Percentiles rank a stretch among this genome's conserved stretches.
Conservation (phyloP, 2,113 vertebrate genomes). For the Tautogolabrus adspersus region DNA sequence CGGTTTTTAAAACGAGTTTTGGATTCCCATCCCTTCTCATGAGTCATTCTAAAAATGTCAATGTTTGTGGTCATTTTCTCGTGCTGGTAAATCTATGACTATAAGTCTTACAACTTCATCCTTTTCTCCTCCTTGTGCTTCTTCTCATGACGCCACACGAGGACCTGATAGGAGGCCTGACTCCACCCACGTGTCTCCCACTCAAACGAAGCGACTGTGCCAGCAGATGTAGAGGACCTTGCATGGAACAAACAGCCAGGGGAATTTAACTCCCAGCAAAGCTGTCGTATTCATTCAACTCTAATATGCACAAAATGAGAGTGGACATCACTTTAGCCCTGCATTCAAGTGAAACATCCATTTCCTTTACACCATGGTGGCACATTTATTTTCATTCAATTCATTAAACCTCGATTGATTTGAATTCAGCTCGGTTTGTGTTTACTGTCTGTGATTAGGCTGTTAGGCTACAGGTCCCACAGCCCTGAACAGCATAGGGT, state of each 20-base stretch:
- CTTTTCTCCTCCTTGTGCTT: background rate
- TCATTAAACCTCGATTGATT: slow-evolving; percentile 18
- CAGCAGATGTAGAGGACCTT: slow-evolving; percentile 42
- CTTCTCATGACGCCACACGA: background rate
- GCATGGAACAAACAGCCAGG: slow-evolving; percentile 53
- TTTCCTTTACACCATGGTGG: slow-evolving; percentile 8
- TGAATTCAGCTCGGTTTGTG: slow-evolving; percentile 19
- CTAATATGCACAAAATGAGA: slow-evolving; percentile 48
- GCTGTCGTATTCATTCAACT: slow-evolving; percentile 51
- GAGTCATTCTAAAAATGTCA: too few species aligned
- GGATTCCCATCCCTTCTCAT: too few species aligned
- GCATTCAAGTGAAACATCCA: slow-evolving; percentile 39
- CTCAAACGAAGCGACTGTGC: slow-evolving; percentile 30
- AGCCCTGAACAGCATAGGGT: too few species aligned
- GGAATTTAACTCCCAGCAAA: slow-evolving; percentile 56
- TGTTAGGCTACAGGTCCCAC: too few species aligned
- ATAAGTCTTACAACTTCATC: background rate
- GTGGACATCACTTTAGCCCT: slow-evolving; percentile 61
- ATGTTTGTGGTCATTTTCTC: too few species aligned
- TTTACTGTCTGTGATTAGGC: background rate
- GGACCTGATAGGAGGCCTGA: slow-evolving; percentile 16
- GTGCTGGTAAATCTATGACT: too few species aligned
- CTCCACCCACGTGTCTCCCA: slow-evolving; percentile 26
- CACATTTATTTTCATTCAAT: slow-evolving; percentile 26
- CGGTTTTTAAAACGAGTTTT: too few species aligned